A percentile compares a stretch with the other conserved stretches of the same genome.
Evolutionary conservation across 2,113 vertebrate genomes (phyloP).

Genomic region (Campylorhamphus procurvoides): DNA sequence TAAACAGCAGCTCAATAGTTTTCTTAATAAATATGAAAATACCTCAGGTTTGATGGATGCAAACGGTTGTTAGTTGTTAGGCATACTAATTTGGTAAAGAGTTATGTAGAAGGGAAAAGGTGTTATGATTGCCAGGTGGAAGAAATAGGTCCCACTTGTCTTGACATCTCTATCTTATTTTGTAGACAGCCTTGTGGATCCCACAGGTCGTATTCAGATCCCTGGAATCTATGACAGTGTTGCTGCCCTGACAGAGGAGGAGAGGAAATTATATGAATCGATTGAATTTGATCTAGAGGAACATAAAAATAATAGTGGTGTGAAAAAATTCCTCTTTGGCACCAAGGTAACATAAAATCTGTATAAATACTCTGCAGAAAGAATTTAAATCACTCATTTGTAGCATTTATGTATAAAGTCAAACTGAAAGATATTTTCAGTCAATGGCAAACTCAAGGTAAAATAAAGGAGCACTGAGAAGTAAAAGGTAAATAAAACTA

Average conservation of each 20-base stretch:
- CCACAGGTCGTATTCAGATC: slow-evolving; percentile 84
- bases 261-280: slow-evolving; percentile 78
- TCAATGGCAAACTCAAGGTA: background rate
- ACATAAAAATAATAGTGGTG: slow-evolving; percentile 76
- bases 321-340: slow-evolving; percentile 81
- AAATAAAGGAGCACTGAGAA: background rate
- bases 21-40: background rate
- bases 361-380: background rate
- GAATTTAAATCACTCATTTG: background rate
- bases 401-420: background rate
- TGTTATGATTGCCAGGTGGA: background rate
- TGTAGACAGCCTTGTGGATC: slow-evolving; percentile 86
- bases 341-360: slow-evolving; percentile 80
- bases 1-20: background rate
- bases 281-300: slow-evolving; percentile 84
- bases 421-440: background rate
- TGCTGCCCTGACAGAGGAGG: slow-evolving; percentile 80
- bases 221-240: slow-evolving; percentile 86
- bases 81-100: background rate
- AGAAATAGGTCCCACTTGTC: background rate
- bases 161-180: background rate
- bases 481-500: background rate
- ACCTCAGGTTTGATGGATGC: background rate
- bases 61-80: background rate
- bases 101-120: background rate